Evolutionary conservation across 2,888 invertebrate genomes (phyloP).

Genomic region (Ichneumon xanthorius): DNA sequence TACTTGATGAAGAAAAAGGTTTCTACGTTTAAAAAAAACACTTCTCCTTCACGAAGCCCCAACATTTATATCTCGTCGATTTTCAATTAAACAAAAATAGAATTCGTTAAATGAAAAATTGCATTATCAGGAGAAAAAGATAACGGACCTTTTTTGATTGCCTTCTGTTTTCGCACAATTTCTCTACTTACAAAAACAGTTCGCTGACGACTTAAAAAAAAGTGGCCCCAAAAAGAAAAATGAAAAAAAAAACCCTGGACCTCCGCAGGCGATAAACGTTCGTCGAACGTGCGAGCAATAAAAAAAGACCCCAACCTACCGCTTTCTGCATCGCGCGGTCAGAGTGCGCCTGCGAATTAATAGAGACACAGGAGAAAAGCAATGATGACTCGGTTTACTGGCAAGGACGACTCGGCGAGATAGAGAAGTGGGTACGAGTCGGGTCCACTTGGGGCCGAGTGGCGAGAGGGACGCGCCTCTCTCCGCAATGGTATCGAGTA

Average conservation of each 20-base stretch:
- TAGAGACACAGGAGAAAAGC: constrained; percentile 65
- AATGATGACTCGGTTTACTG: constrained; percentile 66
- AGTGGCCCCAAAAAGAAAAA: background rate
- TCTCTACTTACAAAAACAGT: too few relatives aligned
- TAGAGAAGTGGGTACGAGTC: constrained; percentile 41
- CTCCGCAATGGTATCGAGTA: constrained; percentile 67
- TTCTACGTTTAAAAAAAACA: too few relatives aligned
- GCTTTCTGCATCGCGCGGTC: background rate
- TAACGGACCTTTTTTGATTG: background rate
- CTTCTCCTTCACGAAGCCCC: too few relatives aligned
- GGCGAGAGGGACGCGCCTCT: constrained; percentile 48
- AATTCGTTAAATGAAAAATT: too few relatives aligned
- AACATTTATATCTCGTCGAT: too few relatives aligned
- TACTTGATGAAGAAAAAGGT: too few relatives aligned
- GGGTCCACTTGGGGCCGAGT: background rate
- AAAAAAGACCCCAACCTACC: background rate
- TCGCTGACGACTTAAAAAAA: too few relatives aligned
- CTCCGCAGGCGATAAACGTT: background rate
- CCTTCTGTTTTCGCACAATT: background rate
- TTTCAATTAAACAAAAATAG: too few relatives aligned
- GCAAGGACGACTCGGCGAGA: constrained; percentile 62
- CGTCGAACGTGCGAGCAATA: background rate
- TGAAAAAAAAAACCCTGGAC: background rate
- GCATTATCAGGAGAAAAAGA: background rate
- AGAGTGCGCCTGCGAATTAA: constrained; percentile 59